Evolutionary conservation across 30 jellyfish, hydroid and myxozoan species (phyloP).

Genomic region (Chrysaora quinquecirrha): DNA sequence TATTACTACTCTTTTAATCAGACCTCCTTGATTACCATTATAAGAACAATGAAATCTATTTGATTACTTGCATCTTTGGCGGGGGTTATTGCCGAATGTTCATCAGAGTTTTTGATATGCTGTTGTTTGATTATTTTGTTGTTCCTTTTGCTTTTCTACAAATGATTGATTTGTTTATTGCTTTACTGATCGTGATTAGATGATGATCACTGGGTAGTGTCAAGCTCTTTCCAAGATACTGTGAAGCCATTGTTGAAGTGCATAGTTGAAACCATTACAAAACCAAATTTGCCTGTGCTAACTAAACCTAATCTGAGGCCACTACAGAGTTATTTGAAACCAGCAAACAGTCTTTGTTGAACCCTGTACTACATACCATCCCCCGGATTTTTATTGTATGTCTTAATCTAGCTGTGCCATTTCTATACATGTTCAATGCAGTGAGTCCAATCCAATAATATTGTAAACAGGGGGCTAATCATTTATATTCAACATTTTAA

Average conservation of each 20-base stretch:
- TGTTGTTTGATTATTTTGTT: too few species aligned
- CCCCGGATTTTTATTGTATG: neutral
- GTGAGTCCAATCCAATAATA: neutral
- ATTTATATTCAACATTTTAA: too few species aligned
- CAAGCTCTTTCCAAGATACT: neutral
- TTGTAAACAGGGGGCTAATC: neutral
- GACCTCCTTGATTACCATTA: too few species aligned
- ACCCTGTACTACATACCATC: neutral
- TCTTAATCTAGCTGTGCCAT: neutral
- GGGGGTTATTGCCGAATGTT: too few species aligned
- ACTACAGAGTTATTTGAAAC: neutral
- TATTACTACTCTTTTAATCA: too few species aligned
- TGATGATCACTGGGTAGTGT: too few species aligned
- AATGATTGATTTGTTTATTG: too few species aligned
- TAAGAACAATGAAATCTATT: too few species aligned
- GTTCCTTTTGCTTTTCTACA: too few species aligned
- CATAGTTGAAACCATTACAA: constrained; percentile 1
- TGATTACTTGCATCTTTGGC: too few species aligned
- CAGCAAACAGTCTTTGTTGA: constrained; percentile 4
- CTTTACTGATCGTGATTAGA: too few species aligned
- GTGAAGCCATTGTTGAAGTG: neutral
- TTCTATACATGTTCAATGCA: neutral
- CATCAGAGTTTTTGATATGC: too few species aligned
- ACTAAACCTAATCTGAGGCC: neutral
- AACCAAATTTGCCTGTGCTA: neutral